Base-by-base conservation (phyloP, 2,888 invertebrate genomes). In the Trimorus sp. region DNA sequence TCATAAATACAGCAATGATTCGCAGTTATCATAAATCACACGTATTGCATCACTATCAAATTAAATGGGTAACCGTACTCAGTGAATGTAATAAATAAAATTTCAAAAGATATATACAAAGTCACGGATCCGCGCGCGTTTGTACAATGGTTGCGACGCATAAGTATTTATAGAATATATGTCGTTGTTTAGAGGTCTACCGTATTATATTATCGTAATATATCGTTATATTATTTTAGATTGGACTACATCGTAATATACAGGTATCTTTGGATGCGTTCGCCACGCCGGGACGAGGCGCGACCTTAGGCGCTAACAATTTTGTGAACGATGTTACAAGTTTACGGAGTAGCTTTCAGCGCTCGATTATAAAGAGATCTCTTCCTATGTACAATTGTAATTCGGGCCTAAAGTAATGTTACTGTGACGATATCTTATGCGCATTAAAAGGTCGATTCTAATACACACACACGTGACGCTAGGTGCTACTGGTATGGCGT, bases 41-140 rank as follows among this genome's bases (percentile, higher is more conserved):
- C 82, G 45, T 78, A 82, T 82, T 82, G 81, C 82, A 78, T 82
- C 78, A 82, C 70, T 82, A 78, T 65, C 40, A 77, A 82, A 74
- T 69, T 78, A 82, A 78, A 70, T 69, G 54, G 74, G 69, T 53
- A 76, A 74, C 48, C 54, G 49, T 80, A 62, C 49, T 59, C 54
- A 53, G 53, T 73, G 77, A 49, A 73, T 80, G n/a, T 51, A 82
- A 77, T 77, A 77, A 77, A 77, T 77, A 77, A 68, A 73, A 59
- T 76, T 48, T 68, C 26, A 26, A 77, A 77, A 80, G 69, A 40
- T 81, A 81, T 81, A 49, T 81, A 81, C 81, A 80, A 16, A 68
- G 59, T 76, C 66, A 76, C 56, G 69, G 71, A 77, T 76, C 77
- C 81, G 73, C 58, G 77, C 68, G 62, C 53, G 65, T 62, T 48